Base-by-base conservation (phyloP, 2,113 vertebrate species). In the Pelvicachromis taeniatus region DNA sequence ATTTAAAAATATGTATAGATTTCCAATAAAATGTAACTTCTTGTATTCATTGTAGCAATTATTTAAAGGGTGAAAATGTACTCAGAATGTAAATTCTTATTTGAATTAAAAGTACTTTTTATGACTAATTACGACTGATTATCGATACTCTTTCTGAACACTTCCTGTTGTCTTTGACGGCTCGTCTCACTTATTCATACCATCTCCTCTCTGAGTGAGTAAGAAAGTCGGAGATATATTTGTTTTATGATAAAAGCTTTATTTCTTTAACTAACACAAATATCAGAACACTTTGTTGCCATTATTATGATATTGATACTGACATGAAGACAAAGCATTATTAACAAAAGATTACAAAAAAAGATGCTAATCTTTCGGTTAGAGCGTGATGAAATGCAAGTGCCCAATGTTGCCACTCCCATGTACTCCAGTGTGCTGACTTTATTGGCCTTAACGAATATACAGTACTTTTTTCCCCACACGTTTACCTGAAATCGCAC, bases 361-460 rank as follows among this genome's bases (percentile, higher is more conserved):
- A 55, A 1, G 14, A 17, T 19, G 29, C 33, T 29, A n/a, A 65
- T 7, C 8, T 31, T 78, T 48, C 4, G 9, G 26, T 77, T 12
- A 12, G 5, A 40, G 26, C 50, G 50, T 65, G 26, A 38, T 83
- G n/a, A 75, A 21, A 63, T 35, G 3, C 2, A 23, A 78, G 31
- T 12, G 14, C 23, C 16, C 7, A 33, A 13, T n/a, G 31, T 77
- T 89, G 56, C 4, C 73, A 19, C 11, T 63, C 38, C 14, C 3
- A 4, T n/a, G 19, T n/a, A 9, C 13, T 90, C 63, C 87, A 89
- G 87, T 87, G 87, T 84, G 85, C 35, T 77, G 87, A 90, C 84
- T 26, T 7, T 3, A 53, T 5, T 56, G n/a, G 14, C 50, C 29
- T 82, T 56, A 29, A 77, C 8, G 58, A 35, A n/a, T 0, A 55